Evolutionary conservation across 1,140 invertebrate genomes (phyloP).

Genomic region (Radopholus similis): DNA sequence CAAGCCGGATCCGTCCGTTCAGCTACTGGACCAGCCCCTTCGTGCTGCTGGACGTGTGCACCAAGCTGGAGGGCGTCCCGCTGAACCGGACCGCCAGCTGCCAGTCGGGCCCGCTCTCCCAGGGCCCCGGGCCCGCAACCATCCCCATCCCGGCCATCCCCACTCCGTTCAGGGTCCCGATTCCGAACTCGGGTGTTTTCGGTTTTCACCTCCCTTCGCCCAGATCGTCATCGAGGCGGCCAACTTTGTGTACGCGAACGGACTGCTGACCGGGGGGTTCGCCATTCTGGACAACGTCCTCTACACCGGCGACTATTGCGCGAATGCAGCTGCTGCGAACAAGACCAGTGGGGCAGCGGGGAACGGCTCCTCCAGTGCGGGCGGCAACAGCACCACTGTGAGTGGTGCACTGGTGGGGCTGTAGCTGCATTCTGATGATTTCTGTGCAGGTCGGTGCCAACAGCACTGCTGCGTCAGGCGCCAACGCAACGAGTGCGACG

Average conservation of each 20-base stretch:
- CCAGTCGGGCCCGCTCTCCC: neutral
- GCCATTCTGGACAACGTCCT: constrained; percentile 5
- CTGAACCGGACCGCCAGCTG: neutral
- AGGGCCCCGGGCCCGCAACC: constrained; percentile 8
- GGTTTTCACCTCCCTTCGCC: neutral
- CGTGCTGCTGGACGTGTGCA: constrained; percentile 2
- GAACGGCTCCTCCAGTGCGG: too few species aligned
- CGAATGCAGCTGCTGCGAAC: too few species aligned
- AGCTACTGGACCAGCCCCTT: constrained; percentile 16
- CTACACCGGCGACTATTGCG: too few species aligned
- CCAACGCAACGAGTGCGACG: too few species aligned
- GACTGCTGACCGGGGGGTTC: neutral
- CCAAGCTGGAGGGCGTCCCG: neutral
- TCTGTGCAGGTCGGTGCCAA: too few species aligned
- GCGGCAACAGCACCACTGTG: too few species aligned
- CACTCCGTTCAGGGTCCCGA: neutral
- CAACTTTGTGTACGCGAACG: constrained; percentile 9
- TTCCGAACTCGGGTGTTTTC: neutral
- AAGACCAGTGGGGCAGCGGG: too few species aligned
- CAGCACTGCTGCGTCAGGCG: too few species aligned
- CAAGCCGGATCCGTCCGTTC: neutral
- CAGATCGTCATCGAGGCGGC: constrained; percentile 6
- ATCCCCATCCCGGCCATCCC: neutral
- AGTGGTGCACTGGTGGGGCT: too few species aligned
- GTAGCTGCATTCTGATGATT: too few species aligned